These are phyloP conservation scores for Timandra comae DNA, from an alignment of 2,888 invertebrate genomes.

Conservation along the genomic window DNA sequence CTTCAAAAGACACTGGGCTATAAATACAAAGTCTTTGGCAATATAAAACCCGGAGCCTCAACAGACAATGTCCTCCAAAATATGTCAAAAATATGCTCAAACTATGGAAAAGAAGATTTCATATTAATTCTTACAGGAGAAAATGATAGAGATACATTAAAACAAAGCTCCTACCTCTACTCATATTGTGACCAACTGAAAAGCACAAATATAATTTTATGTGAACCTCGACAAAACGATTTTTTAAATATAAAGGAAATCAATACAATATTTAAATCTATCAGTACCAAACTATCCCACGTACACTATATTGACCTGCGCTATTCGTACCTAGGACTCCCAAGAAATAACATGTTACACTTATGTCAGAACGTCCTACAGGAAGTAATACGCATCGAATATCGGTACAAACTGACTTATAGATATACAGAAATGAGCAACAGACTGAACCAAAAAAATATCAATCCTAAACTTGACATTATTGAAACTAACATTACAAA, in stretches of 20 bases:
- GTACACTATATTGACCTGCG: slow-evolving; percentile 1
- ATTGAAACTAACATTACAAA: not conserved
- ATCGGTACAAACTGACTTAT: not conserved
- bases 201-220: slow-evolving; percentile 2
- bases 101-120: not conserved
- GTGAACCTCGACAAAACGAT: slow-evolving; percentile 1
- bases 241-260: not conserved
- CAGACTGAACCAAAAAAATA: not conserved
- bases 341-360: slow-evolving; percentile 1
- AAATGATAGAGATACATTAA: slow-evolving; percentile 1
- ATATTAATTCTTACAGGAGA: slow-evolving; percentile 1
- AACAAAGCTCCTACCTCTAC: slow-evolving; percentile 1
- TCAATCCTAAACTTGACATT: not conserved
- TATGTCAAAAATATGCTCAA: not conserved
- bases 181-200: not conserved
- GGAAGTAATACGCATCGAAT: slow-evolving; percentile 2
- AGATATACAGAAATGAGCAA: not conserved
- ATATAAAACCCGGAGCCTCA: slow-evolving; percentile 1
- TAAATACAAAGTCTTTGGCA: not conserved
- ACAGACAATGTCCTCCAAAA: slow-evolving; percentile 1
- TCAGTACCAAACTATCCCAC: not conserved
- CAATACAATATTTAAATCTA: too few species aligned
- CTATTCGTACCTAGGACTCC: slow-evolving; percentile 2
- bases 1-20: slow-evolving; percentile 1
- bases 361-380: slow-evolving; percentile 3